phyloP scores from a whole-genome alignment of 1,140 invertebrate species.

The Calosoma granatense region DNA sequence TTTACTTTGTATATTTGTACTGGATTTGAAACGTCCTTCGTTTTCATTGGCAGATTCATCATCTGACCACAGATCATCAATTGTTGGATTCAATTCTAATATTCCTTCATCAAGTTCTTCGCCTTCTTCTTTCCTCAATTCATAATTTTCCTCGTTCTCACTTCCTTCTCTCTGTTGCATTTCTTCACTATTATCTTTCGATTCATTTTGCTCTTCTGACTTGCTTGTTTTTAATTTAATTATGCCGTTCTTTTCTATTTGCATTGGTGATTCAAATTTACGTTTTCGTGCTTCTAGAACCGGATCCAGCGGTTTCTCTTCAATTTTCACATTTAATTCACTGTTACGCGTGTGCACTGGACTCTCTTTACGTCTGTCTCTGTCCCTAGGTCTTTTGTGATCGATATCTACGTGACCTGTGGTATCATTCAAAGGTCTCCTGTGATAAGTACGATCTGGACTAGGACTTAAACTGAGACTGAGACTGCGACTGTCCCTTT shows the following conservation, averaged over 20 bases:
- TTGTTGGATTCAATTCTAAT: slow-evolving; percentile 19
- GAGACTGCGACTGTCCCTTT: neutral
- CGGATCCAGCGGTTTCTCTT: slow-evolving; percentile 23
- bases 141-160: slow-evolving; percentile 12
- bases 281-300: slow-evolving; percentile 28
- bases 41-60: slow-evolving; percentile 28
- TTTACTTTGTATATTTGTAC: slow-evolving; percentile 8
- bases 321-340: slow-evolving; percentile 11
- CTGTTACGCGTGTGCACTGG: neutral
- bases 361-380: neutral
- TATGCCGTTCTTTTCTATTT: slow-evolving; percentile 27
- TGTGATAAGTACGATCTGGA: neutral
- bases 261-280: slow-evolving; percentile 29
- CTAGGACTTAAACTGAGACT: slow-evolving; percentile 9
- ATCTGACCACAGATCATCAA: slow-evolving; percentile 30
- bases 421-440: neutral
- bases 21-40: slow-evolving; percentile 29
- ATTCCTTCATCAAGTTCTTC: slow-evolving; percentile 22
- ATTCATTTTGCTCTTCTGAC: slow-evolving; percentile 16
- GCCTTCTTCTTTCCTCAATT: slow-evolving; percentile 14
- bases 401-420: neutral
- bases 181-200: slow-evolving; percentile 8
- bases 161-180: slow-evolving; percentile 14
- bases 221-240: slow-evolving; percentile 29
- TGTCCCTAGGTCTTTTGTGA: neutral